These are phyloP conservation scores for Malaclemys terrapin DNA, from an alignment of 2,113 vertebrate species.

Conservation along the genomic window DNA sequence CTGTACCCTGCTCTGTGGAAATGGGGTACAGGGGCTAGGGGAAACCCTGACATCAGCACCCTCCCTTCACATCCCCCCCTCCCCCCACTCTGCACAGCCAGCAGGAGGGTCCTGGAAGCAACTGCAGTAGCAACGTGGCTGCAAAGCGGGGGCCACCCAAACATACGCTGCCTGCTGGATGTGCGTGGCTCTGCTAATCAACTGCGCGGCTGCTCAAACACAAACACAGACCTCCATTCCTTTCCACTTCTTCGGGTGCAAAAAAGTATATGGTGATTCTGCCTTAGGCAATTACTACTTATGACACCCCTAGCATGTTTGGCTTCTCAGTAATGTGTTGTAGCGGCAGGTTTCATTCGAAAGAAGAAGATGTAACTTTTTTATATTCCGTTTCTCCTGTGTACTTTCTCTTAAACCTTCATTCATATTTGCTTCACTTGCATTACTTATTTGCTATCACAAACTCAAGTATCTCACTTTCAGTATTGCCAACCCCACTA, in stretches of 20 bases:
- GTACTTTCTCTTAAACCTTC: neutral
- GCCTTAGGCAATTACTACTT: neutral
- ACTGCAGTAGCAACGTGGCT: no score
- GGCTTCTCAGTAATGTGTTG: neutral
- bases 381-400: neutral
- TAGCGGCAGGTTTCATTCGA: neutral
- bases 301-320: neutral
- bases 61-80: rapidly evolving
- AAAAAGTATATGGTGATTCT: neutral
- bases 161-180: no score
- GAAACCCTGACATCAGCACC: no score
- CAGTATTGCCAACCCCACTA: neutral
- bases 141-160: no score
- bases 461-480: neutral
- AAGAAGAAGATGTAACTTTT: neutral
- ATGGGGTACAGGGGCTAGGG: no score
- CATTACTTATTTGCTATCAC: neutral
- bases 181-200: no score
- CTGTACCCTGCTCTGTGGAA: no score
- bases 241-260: neutral
- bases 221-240: neutral
- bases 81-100: no score
- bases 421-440: neutral
- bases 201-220: no score
- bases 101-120: no score